phyloP scores from a whole-genome alignment of 2,888 invertebrate genomes.

The Neoaliturus tenellus region DNA sequence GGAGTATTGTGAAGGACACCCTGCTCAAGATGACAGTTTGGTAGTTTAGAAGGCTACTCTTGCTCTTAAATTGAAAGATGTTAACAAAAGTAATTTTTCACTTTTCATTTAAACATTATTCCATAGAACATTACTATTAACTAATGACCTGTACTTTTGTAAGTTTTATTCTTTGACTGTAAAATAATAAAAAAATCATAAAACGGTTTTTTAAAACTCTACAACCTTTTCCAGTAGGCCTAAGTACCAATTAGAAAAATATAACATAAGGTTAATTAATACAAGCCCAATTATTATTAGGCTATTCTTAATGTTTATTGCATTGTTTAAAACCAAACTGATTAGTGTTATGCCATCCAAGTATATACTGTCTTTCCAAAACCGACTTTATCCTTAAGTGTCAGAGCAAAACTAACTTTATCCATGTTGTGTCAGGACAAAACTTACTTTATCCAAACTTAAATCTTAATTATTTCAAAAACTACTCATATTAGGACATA shows the following conservation, averaged over 20 bases:
- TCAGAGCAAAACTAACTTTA: conserved; percentile 11
- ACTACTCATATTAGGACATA: neutral
- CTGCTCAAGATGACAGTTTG: conserved; percentile 44
- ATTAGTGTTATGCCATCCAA: neutral
- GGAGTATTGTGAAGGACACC: conserved; percentile 15
- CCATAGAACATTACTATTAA: neutral
- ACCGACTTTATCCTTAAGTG: neutral
- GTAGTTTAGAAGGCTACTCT: conserved; percentile 34
- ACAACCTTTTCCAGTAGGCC: neutral
- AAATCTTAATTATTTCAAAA: neutral
- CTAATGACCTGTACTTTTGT: neutral
- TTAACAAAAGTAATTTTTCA: neutral
- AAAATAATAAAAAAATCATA: neutral
- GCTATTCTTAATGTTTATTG: neutral
- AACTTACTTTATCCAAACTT: conserved; percentile 33
- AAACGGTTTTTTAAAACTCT: neutral
- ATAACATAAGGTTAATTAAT: neutral
- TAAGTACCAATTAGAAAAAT: neutral
- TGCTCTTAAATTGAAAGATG: conserved; percentile 19
- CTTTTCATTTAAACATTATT: neutral
- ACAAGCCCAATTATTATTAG: neutral
- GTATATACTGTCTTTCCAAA: conserved; percentile 10
- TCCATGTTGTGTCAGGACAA: conserved; percentile 2
- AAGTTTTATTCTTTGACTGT: neutral
- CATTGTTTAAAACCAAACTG: neutral